Base-by-base conservation (phyloP, 2,888 invertebrate species). In the Cheilosia grossa region DNA sequence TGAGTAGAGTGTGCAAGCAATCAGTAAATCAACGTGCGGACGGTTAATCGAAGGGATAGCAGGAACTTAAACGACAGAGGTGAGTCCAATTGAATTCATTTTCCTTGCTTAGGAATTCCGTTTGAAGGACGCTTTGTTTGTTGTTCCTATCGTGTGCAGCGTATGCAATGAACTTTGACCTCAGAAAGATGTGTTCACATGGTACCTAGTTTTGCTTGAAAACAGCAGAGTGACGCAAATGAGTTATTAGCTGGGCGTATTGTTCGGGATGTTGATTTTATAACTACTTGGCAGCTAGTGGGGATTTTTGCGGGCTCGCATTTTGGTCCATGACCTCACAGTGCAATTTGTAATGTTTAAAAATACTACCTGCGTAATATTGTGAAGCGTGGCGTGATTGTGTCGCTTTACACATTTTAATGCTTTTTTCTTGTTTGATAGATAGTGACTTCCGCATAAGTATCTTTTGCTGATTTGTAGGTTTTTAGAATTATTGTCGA, bases 41-140 rank as follows among this genome's bases (percentile, higher is more conserved):
- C 70, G 77, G 61, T 82, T 82, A 77, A 77, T 47, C 59, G 64
- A 72, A 82, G 79, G 79, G 82, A 82, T 82, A 79, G 51, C 54
- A 72, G 79, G 73, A 63, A 79, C 58, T 24, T 37, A 59, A 70
- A 63, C 59, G 24, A 61, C 64, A 24, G 37, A 64, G 37, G 51
- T 49, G 24, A 77, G 82, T 70, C 37, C 10, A 37, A 4, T 4
- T 72, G 59, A 67, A 21, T 37, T 37, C 17, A 66, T 66, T 40
- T 53, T 30, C 17, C 40, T 33, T 58, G 66, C 61, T 53, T 47
- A 74, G 73, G 74, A 80, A 80, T 80, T 73, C 59, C 66, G 44
- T 73, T 64, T 42, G 42, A 49, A 40, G 79, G 79, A 74, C 74
- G 47, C 44, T 51, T 21, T 13, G 27, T 30, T 56, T 30, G 37